A percentile compares a stretch with the other conserved stretches of the same genome.
Conservation (phyloP, 1,140 invertebrate genomes). For the Temnothorax nylanderi region DNA sequence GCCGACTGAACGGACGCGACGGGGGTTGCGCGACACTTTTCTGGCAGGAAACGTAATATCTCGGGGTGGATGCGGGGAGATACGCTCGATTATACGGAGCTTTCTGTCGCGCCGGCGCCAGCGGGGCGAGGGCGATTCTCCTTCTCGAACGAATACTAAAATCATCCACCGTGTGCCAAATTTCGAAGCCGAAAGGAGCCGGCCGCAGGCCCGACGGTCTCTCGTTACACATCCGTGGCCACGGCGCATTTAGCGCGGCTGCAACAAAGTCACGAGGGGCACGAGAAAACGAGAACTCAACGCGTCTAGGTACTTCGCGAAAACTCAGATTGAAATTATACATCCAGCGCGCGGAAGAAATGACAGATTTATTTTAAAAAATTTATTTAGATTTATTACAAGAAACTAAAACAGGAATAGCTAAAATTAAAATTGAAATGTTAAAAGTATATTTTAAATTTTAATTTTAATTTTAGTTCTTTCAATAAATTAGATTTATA, state of each 20-base stretch:
- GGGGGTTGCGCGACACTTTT: slow-evolving; percentile 11
- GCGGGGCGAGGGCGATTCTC: slow-evolving; percentile 36
- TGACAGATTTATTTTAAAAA: neutral
- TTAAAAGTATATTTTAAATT: neutral
- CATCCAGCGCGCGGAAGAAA: neutral
- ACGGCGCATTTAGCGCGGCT: slow-evolving; percentile 57
- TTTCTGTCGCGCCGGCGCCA: slow-evolving; percentile 75
- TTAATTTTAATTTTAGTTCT: too few relatives aligned
- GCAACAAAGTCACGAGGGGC: neutral
- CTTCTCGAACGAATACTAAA: slow-evolving; percentile 64
- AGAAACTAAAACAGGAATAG: neutral
- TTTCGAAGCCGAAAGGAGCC: slow-evolving; percentile 65
- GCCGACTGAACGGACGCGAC: neutral
- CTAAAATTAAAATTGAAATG: neutral
- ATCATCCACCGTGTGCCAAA: slow-evolving; percentile 70
- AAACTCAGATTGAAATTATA: neutral
- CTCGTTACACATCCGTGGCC: slow-evolving; percentile 62
- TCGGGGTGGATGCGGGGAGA: slow-evolving; percentile 41
- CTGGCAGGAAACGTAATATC: slow-evolving; percentile 46
- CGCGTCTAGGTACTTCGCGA: neutral
- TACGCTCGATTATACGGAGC: slow-evolving; percentile 71
- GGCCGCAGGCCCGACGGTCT: slow-evolving; percentile 31
- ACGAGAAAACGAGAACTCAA: neutral
- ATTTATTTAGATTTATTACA: neutral
- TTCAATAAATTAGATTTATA: too few relatives aligned